Conservation (phyloP, 92 coral and sea anemone genomes). For the Heliopora coerulea region DNA sequence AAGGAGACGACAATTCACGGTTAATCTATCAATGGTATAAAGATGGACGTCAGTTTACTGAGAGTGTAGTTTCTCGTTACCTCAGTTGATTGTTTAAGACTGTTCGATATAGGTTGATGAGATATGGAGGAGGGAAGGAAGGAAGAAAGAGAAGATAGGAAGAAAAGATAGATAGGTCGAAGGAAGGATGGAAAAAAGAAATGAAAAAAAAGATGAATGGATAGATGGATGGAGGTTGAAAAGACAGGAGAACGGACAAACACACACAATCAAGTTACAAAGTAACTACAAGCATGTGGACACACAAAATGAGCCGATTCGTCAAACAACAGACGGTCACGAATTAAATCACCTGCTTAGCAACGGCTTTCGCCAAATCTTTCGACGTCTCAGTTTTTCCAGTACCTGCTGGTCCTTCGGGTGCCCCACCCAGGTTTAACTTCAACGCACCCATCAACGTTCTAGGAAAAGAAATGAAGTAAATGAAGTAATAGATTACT, state of each 20-base stretch:
- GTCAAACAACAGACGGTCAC: neutral
- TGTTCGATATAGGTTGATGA: too few relatives aligned
- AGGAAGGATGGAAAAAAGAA: neutral
- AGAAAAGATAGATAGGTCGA: neutral
- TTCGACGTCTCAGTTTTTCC: slow-evolving; percentile 96
- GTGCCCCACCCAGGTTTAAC: slow-evolving; percentile 94
- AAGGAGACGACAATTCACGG: neutral
- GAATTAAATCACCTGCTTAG: slow-evolving; percentile 71
- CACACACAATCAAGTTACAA: too few relatives aligned
- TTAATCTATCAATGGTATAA: too few relatives aligned
- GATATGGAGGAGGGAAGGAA: neutral
- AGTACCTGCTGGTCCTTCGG: slow-evolving; percentile 98
- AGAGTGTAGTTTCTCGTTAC: too few relatives aligned
- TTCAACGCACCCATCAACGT: slow-evolving; percentile 97
- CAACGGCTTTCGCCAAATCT: slow-evolving; percentile 98
- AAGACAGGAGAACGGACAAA: too few relatives aligned
- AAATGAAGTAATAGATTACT: too few relatives aligned
- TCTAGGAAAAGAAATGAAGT: too few relatives aligned
- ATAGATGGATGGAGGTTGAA: neutral
- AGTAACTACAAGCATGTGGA: too few relatives aligned
- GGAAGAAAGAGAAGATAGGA: slow-evolving; percentile 7
- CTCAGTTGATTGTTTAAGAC: too few relatives aligned
- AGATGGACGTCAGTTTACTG: too few relatives aligned
- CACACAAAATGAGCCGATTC: too few relatives aligned
- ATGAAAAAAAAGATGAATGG: neutral